Evolutionary conservation across 1,140 invertebrate genomes (phyloP), one percentile per base, ranked within the genome.

Genomic region (Scaptomyza hsui): DNA sequence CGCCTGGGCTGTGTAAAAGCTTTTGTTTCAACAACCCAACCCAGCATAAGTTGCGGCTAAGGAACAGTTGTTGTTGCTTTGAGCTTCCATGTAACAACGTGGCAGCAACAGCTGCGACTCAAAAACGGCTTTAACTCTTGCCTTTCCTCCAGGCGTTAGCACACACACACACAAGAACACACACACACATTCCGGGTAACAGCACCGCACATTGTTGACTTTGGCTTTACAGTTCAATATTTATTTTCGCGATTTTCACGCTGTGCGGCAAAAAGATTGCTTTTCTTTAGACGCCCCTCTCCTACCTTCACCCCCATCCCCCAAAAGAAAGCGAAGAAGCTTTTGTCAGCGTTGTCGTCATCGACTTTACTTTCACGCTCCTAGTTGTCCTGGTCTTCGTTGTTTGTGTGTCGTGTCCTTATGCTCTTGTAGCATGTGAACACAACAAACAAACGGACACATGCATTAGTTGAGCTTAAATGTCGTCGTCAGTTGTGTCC

Each of bases 201-300:
- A 24, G 56, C 47, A 32, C 9, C 42, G 49, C 55, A 51, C 59
- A 61, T 53, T 89, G 83, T 89, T 89, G 86, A 89, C 86, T 89
- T 89, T 89, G 86, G 86, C 81, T 83, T 89, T 89, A 89, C 81
- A 83, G 81, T 89, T 89, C 86, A 89, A 89, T 89, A 89, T 89
- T 89, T 89, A 89, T 89, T 86, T 83, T 89, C 86, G 86, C 86
- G 86, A 89, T 89, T 89, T 89, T 74, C 88, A 83, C 80, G 69
- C 81, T 78, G 72, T 71, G 64, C 57, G 56, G 73, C 47, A 68
- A 60, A 81, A 69, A 86, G 73, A 88, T 88, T 77, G 65, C 67
- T 82, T 42, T 82, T 71, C 59, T 45, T 52, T 70, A 47, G 42
- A 21, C 70, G 51, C 24, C 24, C 24, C 24, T 1, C 24, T 6